Base-by-base conservation (phyloP, 2,888 invertebrate species). In the Neoitamus cyanurus region DNA sequence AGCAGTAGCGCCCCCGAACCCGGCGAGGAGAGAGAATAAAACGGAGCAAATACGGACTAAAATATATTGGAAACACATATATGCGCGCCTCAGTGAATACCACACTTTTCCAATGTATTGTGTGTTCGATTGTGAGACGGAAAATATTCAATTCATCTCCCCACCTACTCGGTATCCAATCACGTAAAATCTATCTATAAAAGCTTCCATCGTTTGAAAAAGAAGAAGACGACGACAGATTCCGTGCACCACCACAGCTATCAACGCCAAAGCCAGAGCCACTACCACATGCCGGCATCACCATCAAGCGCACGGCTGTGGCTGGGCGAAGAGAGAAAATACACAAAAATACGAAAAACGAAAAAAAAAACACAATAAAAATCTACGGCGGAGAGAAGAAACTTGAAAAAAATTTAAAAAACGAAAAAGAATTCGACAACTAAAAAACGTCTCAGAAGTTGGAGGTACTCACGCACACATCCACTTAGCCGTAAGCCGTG, bases 101-200 rank as follows among this genome's bases (percentile, higher is more conserved):
- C 31, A 68, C 31, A 68, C 80, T 58, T 80, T 68, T 80, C 80
- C 34, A 80, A 80, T 80, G 68, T 80, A 68, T 80, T 58, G 48
- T 80, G 80, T 80, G 80, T 80, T 80, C 80, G 80, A 58, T 80
- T 68, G 80, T 80, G 80, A 80, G 83, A 83, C 83, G 20, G 83
- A 83, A 83, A 83, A 80, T 80, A 80, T 80, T 42, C 80, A 80
- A 80, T 80, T 58, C 84, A 31, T 73, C 84, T 84, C 84, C 73
- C 73, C 73, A 75, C 58, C 68, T 75, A 84, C 75, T 84, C 75
- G 73, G 75, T 84, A 77, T 84, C 85, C 85, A 85, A 85, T 85
- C 85, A 85, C 85, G 84, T 84, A 85, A 85, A 85, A 85, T 85
- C 85, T 80, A 85, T 85, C 85, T 84, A 85, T 85, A 85, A 85